These are phyloP conservation scores for Streblospio benedicti DNA, from an alignment of 1,140 invertebrate species.

Conservation along the genomic window DNA sequence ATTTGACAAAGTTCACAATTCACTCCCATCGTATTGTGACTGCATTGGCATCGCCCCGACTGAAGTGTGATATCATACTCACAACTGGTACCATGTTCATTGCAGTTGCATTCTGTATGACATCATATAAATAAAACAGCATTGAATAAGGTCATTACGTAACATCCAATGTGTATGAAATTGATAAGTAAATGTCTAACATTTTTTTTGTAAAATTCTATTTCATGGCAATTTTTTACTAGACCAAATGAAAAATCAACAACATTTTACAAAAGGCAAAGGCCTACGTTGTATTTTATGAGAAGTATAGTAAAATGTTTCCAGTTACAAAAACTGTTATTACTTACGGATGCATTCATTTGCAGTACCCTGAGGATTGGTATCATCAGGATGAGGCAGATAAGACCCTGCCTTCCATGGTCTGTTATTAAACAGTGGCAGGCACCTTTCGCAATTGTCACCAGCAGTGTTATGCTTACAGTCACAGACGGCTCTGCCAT, in stretches of 20 bases:
- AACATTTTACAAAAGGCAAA: no score
- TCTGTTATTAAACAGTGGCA: conserved; percentile 68
- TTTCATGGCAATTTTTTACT: no score
- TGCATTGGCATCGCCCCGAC: conserved; percentile 93
- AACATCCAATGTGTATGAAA: no score
- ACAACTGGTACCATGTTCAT: conserved; percentile 84
- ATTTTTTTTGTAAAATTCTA: no score
- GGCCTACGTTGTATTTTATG: no score
- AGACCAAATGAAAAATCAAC: no score
- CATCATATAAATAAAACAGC: no score
- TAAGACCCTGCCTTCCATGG: conserved; percentile 11
- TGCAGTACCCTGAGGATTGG: conserved; percentile 56
- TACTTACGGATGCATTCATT: conserved; percentile 86
- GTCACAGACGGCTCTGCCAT: conserved; percentile 38
- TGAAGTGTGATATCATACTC: conserved; percentile 82
- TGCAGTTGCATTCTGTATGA: conserved; percentile 89
- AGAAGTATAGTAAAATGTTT: no score
- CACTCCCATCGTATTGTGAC: conserved; percentile 79
- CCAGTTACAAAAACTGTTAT: not conserved
- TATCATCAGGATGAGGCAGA: not conserved
- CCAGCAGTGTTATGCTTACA: conserved; percentile 86
- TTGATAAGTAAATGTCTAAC: no score
- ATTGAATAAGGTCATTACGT: no score
- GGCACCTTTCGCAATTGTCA: conserved; percentile 89
- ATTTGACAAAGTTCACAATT: conserved; percentile 88